These are phyloP conservation scores for Caenorhabditis doughertyi DNA, from an alignment of 2,888 invertebrate species.

Conservation along the genomic window DNA sequence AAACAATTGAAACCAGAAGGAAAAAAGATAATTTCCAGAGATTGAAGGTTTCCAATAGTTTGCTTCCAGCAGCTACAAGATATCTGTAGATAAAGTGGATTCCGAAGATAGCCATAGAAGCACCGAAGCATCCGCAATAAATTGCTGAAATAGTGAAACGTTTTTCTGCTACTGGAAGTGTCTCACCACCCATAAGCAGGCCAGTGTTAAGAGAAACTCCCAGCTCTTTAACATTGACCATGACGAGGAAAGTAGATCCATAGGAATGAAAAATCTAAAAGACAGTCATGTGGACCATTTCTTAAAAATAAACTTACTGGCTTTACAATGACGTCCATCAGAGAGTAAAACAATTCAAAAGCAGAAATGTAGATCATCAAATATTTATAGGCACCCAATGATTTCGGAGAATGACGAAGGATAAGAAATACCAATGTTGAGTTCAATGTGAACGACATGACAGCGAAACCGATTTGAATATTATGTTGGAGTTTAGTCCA, in stretches of 20 bases:
- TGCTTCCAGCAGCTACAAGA: slow-evolving; percentile 35
- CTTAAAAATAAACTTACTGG: slow-evolving; percentile 14
- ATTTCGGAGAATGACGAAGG: slow-evolving; percentile 32
- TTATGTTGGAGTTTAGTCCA: slow-evolving; percentile 21
- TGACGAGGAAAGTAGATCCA: slow-evolving; percentile 42
- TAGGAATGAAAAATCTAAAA: slow-evolving; percentile 34
- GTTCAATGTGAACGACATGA: slow-evolving; percentile 25
- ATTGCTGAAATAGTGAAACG: background rate
- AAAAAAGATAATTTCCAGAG: slow-evolving; percentile 14
- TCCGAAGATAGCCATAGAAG: slow-evolving; percentile 45
- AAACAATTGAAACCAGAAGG: slow-evolving; percentile 14
- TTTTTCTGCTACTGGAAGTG: background rate
- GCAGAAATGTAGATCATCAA: slow-evolving; percentile 52
- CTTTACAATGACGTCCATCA: slow-evolving; percentile 37
- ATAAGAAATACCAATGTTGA: slow-evolving; percentile 21
- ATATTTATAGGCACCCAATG: slow-evolving; percentile 44
- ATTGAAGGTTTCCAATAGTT: background rate
- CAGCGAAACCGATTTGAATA: slow-evolving; percentile 16
- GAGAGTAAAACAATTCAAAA: slow-evolving; percentile 38
- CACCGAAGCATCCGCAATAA: slow-evolving; percentile 34
- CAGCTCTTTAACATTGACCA: slow-evolving; percentile 27
- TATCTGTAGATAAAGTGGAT: slow-evolving; percentile 51
- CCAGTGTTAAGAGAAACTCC: background rate
- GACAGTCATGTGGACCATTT: background rate
- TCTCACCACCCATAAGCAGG: slow-evolving; percentile 5